Evolutionary conservation across 2,888 invertebrate species (phyloP), one percentile per base, ranked within the genome.

Genomic region (Hirtodrosophila histrioides): DNA sequence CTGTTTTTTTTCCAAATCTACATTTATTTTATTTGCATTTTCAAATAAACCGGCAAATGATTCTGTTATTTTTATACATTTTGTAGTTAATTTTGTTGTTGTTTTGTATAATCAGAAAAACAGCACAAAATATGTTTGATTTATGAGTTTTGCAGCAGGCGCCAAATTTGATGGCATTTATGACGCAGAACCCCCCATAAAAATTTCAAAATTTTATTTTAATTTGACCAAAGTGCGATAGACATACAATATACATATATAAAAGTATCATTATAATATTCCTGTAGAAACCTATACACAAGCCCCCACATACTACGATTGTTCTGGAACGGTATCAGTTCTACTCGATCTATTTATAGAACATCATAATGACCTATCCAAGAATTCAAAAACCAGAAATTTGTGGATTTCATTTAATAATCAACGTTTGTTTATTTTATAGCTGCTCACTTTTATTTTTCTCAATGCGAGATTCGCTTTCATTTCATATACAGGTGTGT

Each of bases 51-150:
- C 63, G 63, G 40, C 53, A 51, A 51, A 44, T 29, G 5, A 4
- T n/a, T 29, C 10, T 12, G 27, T 33, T 23, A 37, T 57, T 57
- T 62, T 35, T 45, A 31, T 40, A 23, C 48, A 27, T 45, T 45
- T 33, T 9, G 8, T 7, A 2, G 17, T 17, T 17, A 29, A 8
- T 8, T 10, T 63, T 40, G 50, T 40, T 63, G 3, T 49, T 27
- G 43, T 61, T 61, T 61, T 60, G 41, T 41, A 11, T 43, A 40
- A 37, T 17, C 33, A 24, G 44, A 4, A 5, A 23, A 27, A 43
- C 11, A 45, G 7, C 12, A 23, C 27, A 49, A 62, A 76, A 53
- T 9, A 57, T 55, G 51, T 71, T 72, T 79, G 76, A 76, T 76
- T 76, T 72, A 79, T 79, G 36, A 6, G 7, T 31, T 31, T 31